Evolutionary conservation across 1,140 invertebrate species (phyloP), one percentile per base, ranked within the genome.

Genomic region (Yoshiicerus persimilis): DNA sequence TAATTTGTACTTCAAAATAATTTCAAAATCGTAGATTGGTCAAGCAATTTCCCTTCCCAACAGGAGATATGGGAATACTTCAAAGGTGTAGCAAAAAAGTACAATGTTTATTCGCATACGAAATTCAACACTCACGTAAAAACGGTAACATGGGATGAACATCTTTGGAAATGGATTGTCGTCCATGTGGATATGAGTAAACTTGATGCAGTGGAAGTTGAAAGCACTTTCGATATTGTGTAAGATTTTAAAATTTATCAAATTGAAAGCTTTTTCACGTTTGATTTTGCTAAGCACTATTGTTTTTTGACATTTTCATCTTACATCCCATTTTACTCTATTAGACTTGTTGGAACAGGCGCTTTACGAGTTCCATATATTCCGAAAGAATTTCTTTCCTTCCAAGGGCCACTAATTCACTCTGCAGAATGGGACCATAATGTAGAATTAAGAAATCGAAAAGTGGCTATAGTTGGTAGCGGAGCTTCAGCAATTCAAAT

Each of bases 401-500:
- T 90, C 41, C 32, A 80, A 23, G 87, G 88, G 8, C 30, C 77
- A n/a, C 56, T 86, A 23, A 64, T 88, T 80, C 88, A 88, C 38
- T 86, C 89, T 20, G 75, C 75, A 3, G 10, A 86, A 56, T 90
- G 90, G 90, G 86, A 90, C 38, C n/a, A 36, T 4, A 41, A 34
- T 0, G 30, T 90, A 5, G 62, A 87, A 16, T n/a, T 90, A 25
- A n/a, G 87, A 39, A 27, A 77, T 87, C 39, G n/a, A 84, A 90
- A 88, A 25, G 90, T 90, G 20, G 90, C 84, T 16, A 70, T 90
- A 11, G 64, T 90, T 30, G 90, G 90, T 13, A 89, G 70, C 30
- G 90, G 90, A 13, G 85, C 90, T 5, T 86, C 41, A 83, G 88
- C 88, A 8, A 85, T 89, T 34, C 90, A 90, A 77, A 83, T 90